Percentiles rank a stretch among this genome's conserved stretches.
These are phyloP conservation scores for Erpornis zantholeuca DNA, from an alignment of 2,113 vertebrate genomes.

Conservation along the genomic window DNA sequence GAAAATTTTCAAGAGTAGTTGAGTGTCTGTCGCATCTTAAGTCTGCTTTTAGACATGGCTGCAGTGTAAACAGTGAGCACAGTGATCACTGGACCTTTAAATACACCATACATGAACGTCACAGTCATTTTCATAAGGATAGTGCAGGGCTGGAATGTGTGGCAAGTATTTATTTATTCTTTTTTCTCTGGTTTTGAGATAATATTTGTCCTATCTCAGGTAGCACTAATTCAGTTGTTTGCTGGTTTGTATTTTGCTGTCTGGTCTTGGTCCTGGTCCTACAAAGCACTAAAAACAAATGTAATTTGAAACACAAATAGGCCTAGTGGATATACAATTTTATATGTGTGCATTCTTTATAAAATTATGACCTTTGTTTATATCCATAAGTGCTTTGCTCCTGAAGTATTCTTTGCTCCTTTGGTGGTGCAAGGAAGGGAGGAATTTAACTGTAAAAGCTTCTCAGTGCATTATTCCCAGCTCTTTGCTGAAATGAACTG, in stretches of 20 bases:
- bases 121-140: neutral
- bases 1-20: neutral
- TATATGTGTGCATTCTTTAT: neutral
- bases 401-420: neutral
- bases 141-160: neutral
- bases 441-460: neutral
- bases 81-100: neutral
- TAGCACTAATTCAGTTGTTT: neutral
- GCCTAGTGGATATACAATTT: neutral
- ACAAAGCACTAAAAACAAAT: neutral
- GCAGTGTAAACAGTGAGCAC: neutral
- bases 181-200: neutral
- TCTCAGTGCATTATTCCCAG: accelerated
- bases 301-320: neutral
- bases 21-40: accelerated
- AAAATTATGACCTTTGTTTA: neutral
- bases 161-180: neutral
- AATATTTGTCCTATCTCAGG: neutral
- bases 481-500: neutral
- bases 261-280: neutral
- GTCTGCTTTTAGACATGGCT: neutral
- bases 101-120: neutral
- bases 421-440: neutral
- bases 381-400: neutral
- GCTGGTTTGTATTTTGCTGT: neutral